Conservation (phyloP, 2,888 invertebrate species). For the Galeruca laticollis region DNA sequence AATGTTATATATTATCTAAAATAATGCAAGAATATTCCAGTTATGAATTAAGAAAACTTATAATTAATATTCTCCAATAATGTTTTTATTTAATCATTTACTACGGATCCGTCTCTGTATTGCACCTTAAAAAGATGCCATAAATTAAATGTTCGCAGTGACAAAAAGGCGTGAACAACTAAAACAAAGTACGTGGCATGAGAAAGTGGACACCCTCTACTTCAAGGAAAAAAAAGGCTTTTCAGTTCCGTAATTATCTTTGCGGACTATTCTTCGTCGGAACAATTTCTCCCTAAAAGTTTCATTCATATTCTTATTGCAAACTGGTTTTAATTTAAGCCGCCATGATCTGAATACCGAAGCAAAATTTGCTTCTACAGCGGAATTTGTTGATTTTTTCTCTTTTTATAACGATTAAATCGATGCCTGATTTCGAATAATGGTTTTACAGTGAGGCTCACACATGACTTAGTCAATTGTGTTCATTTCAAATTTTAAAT, state of each 20-base stretch:
- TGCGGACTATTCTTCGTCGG: not conserved
- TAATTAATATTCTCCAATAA: too few relatives aligned
- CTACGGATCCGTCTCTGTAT: too few relatives aligned
- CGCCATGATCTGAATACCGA: not conserved
- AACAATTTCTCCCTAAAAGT: not conserved
- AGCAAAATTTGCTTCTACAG: not conserved
- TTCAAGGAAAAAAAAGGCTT: not conserved
- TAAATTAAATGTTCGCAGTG: not conserved
- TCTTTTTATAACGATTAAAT: not conserved
- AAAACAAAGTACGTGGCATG: not conserved
- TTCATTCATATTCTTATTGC: slow-evolving; percentile 1
- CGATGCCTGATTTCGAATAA: not conserved
- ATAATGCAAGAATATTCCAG: too few relatives aligned
- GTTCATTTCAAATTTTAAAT: too few relatives aligned
- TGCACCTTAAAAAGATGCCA: too few relatives aligned
- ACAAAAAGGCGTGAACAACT: not conserved
- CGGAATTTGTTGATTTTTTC: not conserved
- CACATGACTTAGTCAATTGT: too few relatives aligned
- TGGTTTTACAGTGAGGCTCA: too few relatives aligned
- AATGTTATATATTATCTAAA: too few relatives aligned
- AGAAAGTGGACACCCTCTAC: not conserved
- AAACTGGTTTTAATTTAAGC: not conserved
- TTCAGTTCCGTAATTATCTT: slow-evolving; percentile 2
- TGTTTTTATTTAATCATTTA: too few relatives aligned
- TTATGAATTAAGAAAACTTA: too few relatives aligned